These are phyloP conservation scores for Bugula neritina DNA, from an alignment of 2,888 invertebrate species.

Conservation along the genomic window DNA sequence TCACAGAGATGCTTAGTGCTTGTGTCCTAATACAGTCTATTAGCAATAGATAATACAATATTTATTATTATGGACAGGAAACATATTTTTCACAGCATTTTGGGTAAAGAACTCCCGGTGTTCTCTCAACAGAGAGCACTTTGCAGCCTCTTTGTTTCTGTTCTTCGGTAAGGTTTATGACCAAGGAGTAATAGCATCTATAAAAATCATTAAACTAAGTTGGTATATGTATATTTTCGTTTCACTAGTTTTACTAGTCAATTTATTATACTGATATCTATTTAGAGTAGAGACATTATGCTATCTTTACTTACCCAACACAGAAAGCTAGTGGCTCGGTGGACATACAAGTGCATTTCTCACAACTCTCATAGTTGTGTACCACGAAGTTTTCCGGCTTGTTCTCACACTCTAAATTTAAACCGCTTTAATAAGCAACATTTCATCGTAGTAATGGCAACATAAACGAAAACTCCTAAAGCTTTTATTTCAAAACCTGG, in stretches of 20 bases:
- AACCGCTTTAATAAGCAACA: too few relatives aligned
- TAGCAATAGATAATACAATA: neutral
- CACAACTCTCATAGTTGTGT: neutral
- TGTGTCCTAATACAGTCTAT: too few relatives aligned
- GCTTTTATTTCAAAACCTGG: too few relatives aligned
- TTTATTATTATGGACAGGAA: neutral
- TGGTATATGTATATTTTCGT: neutral
- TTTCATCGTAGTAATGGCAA: too few relatives aligned
- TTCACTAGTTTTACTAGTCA: neutral
- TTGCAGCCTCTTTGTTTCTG: neutral
- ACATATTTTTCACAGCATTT: slow-evolving; percentile 16
- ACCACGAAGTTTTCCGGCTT: neutral
- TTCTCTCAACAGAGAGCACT: neutral
- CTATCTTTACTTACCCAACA: neutral
- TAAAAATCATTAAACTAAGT: neutral
- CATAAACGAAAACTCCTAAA: too few relatives aligned
- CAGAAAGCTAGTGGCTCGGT: neutral
- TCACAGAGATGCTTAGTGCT: too few relatives aligned
- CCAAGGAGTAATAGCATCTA: neutral
- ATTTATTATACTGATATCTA: neutral
- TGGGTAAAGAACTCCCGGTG: slow-evolving; percentile 7
- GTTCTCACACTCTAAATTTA: neutral
- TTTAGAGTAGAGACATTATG: too few relatives aligned
- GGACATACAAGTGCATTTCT: neutral
- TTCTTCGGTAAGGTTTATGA: neutral